Evolutionary conservation across 92 coral and sea anemone genomes (phyloP), one percentile per base, ranked within the genome.

Genomic region (Hydrozoanthus gracilis): DNA sequence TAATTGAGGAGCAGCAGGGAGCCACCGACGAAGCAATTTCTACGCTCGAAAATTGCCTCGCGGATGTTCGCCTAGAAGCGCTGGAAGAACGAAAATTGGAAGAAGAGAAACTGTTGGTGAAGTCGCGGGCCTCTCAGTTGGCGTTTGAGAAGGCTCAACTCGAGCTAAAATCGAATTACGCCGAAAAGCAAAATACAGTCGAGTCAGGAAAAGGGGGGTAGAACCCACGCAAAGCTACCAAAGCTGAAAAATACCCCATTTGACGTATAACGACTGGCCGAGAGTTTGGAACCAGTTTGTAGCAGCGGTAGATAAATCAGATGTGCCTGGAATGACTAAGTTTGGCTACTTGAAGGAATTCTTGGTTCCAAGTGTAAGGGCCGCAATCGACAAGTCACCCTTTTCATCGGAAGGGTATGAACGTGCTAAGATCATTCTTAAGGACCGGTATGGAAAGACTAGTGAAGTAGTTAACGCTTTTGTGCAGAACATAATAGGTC

Each of bases 401-500:
- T 78, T 89, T 18, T 69, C 60, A 1, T 73, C 75, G 64, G 90
- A 90, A 78, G 90, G 82, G 2, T 87, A 91, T 52, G 93, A 91
- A 73, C 87, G 91, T 77, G 91, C 93, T 11, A 65, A 86, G 64
- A 87, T 83, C 56, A 87, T 91, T 75, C 82, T 91, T 11, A 82
- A 87, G 84, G 18, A 86, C 46, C 77, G 77, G 73, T 91, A 84
- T 74, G 91, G 93, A 9, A 92, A 92, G 80, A 56, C 88, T 62
- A 87, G 88, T 69, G 93, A 92, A 62, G 85, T 92, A 2, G 83
- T 89, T 79, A 92, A 92, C 70, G 87, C 91, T 14, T 92, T 87
- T 77, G 89, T 83, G 8, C 89, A 87, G 55, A 83, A 69, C 27
- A 79, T 92, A 51, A 35, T 89, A 73, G 72, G 88, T 5, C 86